Evolutionary conservation across 2,113 vertebrate species (phyloP), one percentile per base, ranked within the genome.

Genomic region (Puma concolor): DNA sequence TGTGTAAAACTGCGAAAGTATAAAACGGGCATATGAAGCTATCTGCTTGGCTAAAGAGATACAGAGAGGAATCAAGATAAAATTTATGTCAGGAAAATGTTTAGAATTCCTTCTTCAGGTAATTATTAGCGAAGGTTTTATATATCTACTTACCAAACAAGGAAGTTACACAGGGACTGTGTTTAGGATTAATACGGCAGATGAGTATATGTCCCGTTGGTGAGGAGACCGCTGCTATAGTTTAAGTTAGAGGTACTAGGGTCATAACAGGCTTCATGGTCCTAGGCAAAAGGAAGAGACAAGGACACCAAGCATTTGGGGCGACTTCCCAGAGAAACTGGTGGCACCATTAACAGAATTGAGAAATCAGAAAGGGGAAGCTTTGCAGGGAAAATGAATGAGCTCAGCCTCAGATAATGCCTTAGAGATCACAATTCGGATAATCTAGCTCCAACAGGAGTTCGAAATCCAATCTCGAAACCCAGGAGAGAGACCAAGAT

Each of bases 381-480:
- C 41, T 98, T 91, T 67, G 76, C 64, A 88, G 54, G 82, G 52
- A 93, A 84, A 97, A 92, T 52, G 90, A 97, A 97, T 82, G 88
- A 71, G 64, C 85, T 96, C 71, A 88, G 90, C 60, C 67, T 66
- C 71, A n/a, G 97, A 96, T 96, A 92, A 93, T 44, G 60, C 88
- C 74, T 72, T 87, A 63, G 92, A 57, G 97, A 97, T 98, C 81
- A 79, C 95, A 48, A 69, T n/a, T 94, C 76, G 71, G 97, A 97
- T 98, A 94, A 96, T 96, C 66, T 95, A 95, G 96, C 94, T 97
- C 57, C 84, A 97, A 97, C 48, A 96, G 94, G 81, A 93, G 76
- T 95, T 95, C 98, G 94, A 98, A 98, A 97, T 98, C 94, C 95
- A 96, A 97, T 98, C 97, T 94, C n/a, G 76, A 97, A 96, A 79